These are phyloP conservation scores for Acanthosepion esculentum DNA, from an alignment of 2,888 invertebrate species.

Conservation along the genomic window DNA sequence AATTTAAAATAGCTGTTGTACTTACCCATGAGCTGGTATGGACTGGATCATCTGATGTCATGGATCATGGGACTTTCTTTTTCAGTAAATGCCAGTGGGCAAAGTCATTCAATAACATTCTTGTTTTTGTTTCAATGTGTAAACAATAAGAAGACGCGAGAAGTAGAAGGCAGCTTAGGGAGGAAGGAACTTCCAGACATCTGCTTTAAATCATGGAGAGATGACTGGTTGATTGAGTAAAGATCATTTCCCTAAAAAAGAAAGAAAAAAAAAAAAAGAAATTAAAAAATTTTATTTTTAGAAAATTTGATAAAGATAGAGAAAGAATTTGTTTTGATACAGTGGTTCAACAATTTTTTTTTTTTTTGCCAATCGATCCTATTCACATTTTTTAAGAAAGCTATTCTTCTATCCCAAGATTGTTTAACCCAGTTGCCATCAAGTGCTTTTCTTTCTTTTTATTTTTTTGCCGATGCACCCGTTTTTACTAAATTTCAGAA, in stretches of 20 bases:
- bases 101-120: slow-evolving; percentile 12
- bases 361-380: no score
- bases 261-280: no score
- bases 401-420: no score
- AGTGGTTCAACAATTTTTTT: no score
- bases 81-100: slow-evolving; percentile 44
- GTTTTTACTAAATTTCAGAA: no score
- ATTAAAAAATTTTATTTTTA: no score
- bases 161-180: background rate
- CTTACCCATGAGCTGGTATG: slow-evolving; percentile 47
- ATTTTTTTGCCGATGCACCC: no score
- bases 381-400: no score
- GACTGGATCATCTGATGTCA: slow-evolving; percentile 46
- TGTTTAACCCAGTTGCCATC: no score
- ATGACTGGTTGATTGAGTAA: background rate
- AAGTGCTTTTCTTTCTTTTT: no score
- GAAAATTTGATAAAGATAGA: no score
- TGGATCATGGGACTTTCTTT: slow-evolving; percentile 44
- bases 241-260: slow-evolving; percentile 39
- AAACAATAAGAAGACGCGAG: slow-evolving; percentile 34
- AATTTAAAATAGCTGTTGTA: background rate
- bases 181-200: slow-evolving; percentile 25
- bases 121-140: background rate
- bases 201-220: background rate
- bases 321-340: no score